Conservation (phyloP, 2,797 vertebrate species). For the Lacerta agilis region DNA sequence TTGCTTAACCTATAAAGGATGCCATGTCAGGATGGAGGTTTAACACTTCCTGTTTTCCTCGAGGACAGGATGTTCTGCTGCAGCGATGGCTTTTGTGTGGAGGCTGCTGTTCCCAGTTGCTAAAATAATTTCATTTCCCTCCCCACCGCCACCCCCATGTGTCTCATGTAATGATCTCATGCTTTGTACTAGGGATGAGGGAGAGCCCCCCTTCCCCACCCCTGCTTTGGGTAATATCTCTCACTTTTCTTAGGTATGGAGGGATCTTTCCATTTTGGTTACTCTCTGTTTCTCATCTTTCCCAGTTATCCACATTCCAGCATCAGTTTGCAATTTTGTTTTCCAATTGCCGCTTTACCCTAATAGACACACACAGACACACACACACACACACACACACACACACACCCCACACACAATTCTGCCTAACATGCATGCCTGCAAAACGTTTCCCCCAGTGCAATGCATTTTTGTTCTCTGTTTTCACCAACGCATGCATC, state of each 20-base stretch:
- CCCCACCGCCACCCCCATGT: not conserved
- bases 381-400: no score
- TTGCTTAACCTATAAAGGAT: slow-evolving; percentile 46
- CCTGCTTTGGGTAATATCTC: not conserved
- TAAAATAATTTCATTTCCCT: not conserved
- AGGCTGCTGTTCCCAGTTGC: not conserved
- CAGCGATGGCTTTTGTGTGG: not conserved
- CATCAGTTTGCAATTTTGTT: no score
- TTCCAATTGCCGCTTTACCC: no score
- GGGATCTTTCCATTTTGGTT: no score
- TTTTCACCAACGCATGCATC: no score
- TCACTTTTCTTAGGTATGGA: not conserved
- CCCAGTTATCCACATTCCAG: no score
- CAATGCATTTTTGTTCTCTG: no score
- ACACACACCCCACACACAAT: no score
- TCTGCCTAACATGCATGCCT: no score
- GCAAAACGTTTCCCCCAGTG: no score
- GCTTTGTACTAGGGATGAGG: not conserved
- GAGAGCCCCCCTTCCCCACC: not conserved
- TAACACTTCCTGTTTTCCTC: slow-evolving; percentile 42
- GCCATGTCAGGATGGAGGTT: slow-evolving; percentile 33
- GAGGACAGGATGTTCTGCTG: slow-evolving; percentile 44
- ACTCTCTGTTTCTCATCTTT: no score
- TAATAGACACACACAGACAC: no score
- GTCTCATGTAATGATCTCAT: not conserved